These are phyloP conservation scores for Aspidoscelis tigris DNA, from an alignment of 2,113 vertebrate genomes.

Conservation along the genomic window DNA sequence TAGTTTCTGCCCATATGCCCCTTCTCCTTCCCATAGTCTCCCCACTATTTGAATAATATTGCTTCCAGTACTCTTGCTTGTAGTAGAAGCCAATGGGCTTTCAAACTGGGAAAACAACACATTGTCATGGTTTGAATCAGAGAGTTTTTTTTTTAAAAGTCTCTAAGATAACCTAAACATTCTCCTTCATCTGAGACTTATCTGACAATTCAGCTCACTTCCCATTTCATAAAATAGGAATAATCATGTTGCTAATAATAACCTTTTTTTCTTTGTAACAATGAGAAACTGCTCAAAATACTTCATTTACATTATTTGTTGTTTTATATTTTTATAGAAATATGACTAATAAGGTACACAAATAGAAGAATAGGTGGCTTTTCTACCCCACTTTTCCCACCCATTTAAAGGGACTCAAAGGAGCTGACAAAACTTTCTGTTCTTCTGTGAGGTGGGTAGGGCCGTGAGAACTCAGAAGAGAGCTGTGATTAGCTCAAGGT, in stretches of 20 bases:
- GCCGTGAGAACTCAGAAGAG: no score
- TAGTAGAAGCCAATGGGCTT: background rate
- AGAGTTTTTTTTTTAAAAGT: background rate
- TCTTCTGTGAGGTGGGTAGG: no score
- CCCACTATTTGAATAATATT: background rate
- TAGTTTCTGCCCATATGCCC: background rate
- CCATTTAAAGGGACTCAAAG: no score
- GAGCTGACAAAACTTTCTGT: no score
- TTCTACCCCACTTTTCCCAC: no score
- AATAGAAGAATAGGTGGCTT: background rate
- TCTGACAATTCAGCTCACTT: background rate
- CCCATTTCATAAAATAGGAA: background rate
- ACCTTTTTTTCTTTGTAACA: no score
- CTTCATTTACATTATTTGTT: background rate
- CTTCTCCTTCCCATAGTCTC: background rate
- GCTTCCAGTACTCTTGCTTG: background rate
- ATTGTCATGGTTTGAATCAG: background rate
- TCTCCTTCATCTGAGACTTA: background rate
- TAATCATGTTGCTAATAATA: background rate
- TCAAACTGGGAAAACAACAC: background rate
- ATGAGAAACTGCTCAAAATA: background rate
- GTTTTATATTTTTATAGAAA: background rate
- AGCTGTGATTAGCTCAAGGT: no score
- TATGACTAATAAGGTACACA: background rate
- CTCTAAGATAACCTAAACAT: background rate